These are phyloP conservation scores for Carterocephalus palaemon DNA, from an alignment of 2,888 invertebrate genomes.

Conservation along the genomic window DNA sequence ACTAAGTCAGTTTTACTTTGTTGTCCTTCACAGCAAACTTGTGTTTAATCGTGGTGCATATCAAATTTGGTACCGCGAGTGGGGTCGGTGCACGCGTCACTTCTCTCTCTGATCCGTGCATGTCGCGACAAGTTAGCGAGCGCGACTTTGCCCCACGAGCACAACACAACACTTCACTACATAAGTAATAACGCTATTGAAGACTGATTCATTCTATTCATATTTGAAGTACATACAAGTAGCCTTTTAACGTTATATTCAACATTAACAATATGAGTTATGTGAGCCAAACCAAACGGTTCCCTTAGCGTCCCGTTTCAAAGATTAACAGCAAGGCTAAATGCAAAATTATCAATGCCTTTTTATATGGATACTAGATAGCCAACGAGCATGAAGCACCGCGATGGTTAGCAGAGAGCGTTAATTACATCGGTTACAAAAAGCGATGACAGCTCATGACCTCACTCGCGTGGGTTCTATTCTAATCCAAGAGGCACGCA, in stretches of 20 bases:
- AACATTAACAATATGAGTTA: not conserved
- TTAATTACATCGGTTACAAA: no score
- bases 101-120: conserved; percentile 4
- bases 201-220: conserved; percentile 16
- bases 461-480: no score
- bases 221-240: conserved; percentile 12
- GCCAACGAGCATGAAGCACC: no score
- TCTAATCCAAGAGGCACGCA: no score
- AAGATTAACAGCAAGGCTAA: no score
- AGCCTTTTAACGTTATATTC: conserved; percentile 11
- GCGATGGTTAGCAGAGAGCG: no score
- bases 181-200: no score
- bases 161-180: not conserved
- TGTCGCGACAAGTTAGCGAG: conserved; percentile 29
- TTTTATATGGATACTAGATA: no score
- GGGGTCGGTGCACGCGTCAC: conserved; percentile 7
- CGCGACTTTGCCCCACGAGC: conserved; percentile 5
- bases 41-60: conserved; percentile 11
- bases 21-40: not conserved
- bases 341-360: no score
- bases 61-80: not conserved
- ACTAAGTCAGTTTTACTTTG: not conserved
- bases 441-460: no score
- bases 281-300: not conserved
- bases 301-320: no score